Evolutionary conservation across 2,888 invertebrate species (phyloP).

Genomic region (Furcula furcula): DNA sequence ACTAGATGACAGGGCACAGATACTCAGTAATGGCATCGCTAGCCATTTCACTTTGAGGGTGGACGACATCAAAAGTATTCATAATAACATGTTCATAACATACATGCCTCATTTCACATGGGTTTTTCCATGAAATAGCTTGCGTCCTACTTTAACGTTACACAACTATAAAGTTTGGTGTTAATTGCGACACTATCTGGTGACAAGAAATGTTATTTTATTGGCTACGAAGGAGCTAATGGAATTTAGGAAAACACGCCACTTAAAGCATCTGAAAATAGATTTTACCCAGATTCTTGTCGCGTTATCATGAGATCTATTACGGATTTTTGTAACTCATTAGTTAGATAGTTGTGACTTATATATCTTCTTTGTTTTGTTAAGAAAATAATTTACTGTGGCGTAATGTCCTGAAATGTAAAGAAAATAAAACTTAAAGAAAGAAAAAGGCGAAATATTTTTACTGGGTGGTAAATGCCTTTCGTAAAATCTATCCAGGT

Average conservation of each 20-base stretch:
- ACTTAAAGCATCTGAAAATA: slow-evolving; percentile 16
- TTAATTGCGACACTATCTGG: slow-evolving; percentile 18
- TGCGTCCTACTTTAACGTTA: slow-evolving; percentile 18
- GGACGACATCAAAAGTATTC: slow-evolving; percentile 39
- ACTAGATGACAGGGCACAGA: slow-evolving; percentile 46
- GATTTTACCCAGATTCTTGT: slow-evolving; percentile 5
- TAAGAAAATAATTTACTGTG: slow-evolving; percentile 7
- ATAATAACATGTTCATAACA: slow-evolving; percentile 41
- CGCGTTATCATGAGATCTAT: background rate
- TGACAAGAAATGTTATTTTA: slow-evolving; percentile 19
- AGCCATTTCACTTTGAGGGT: slow-evolving; percentile 34
- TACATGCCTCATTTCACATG: slow-evolving; percentile 29
- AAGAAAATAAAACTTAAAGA: slow-evolving; percentile 10
- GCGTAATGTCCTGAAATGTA: slow-evolving; percentile 7
- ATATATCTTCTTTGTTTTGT: background rate
- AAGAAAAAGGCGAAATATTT: no score
- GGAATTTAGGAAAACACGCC: slow-evolving; percentile 14
- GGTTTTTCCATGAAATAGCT: slow-evolving; percentile 34
- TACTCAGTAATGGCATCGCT: slow-evolving; percentile 38
- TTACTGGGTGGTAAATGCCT: no score
- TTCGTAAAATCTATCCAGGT: no score
- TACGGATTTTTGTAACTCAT: background rate
- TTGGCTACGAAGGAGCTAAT: slow-evolving; percentile 19
- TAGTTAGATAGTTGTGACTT: no score
- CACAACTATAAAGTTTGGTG: slow-evolving; percentile 26